Conservation (phyloP, 2,888 invertebrate species). For the Euphydryas editha region DNA sequence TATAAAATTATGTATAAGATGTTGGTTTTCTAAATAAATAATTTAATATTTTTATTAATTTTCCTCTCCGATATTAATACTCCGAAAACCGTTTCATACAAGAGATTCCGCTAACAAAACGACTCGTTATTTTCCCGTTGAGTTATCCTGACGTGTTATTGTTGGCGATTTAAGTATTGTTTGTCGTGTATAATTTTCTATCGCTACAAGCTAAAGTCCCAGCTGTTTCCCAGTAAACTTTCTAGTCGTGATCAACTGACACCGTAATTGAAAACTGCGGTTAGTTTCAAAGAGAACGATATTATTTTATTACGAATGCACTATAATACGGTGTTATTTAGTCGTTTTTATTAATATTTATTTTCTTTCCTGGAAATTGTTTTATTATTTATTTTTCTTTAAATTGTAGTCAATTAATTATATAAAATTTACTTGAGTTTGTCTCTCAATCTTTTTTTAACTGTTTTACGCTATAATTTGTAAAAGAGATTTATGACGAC, state of each 20-base stretch:
- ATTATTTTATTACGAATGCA: slow-evolving; percentile 14
- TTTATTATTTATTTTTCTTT: not conserved
- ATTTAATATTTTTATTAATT: no score
- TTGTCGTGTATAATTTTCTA: slow-evolving; percentile 28
- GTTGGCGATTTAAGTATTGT: slow-evolving; percentile 20
- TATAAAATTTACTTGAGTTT: not conserved
- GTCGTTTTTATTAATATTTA: not conserved
- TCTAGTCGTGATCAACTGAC: slow-evolving; percentile 38
- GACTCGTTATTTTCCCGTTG: not conserved
- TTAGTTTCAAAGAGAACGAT: slow-evolving; percentile 20
- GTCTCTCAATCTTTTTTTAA: no score
- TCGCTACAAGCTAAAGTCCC: slow-evolving; percentile 6
- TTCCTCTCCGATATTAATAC: no score
- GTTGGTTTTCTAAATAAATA: no score
- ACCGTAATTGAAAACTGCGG: slow-evolving; percentile 35
- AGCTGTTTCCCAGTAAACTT: slow-evolving; percentile 29
- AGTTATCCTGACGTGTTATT: slow-evolving; percentile 4
- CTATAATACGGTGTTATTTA: not conserved
- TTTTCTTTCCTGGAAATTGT: not conserved
- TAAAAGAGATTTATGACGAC: no score
- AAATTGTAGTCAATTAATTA: not conserved
- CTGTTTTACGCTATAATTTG: no score
- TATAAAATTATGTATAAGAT: no score
- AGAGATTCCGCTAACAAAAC: no score
- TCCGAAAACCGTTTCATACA: no score